A percentile compares a stretch with the other conserved stretches of the same genome.
Conservation (phyloP, 2,113 vertebrate species). For the Indicator indicator region DNA sequence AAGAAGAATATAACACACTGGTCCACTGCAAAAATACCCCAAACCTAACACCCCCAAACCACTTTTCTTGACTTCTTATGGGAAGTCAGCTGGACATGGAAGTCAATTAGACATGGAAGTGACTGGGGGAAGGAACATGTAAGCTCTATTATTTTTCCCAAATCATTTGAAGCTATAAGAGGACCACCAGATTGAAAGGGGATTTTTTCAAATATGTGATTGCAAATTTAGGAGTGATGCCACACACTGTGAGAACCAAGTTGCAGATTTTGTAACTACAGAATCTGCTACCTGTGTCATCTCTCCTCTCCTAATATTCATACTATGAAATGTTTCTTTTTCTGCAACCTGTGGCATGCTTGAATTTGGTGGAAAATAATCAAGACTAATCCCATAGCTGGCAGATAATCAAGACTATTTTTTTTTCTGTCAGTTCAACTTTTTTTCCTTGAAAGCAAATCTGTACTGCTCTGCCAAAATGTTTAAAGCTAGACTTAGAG, state of each 20-base stretch:
- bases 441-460: conserved; percentile 34
- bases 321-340: background rate
- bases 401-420: background rate
- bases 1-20: background rate
- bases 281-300: background rate
- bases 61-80: background rate
- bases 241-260: background rate
- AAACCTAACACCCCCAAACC: background rate
- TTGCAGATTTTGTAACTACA: background rate
- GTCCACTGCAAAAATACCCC: background rate
- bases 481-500: conserved; percentile 33
- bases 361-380: background rate
- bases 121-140: background rate
- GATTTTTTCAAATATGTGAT: background rate
- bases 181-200: background rate
- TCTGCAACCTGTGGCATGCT: background rate
- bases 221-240: background rate
- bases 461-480: background rate
- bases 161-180: background rate
- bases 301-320: background rate
- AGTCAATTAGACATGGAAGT: background rate
- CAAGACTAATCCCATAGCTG: background rate
- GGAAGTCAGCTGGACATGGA: background rate
- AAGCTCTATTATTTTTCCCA: background rate
- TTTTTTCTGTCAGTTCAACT: background rate